These are phyloP conservation scores for Pseudois nayaur DNA, from an alignment of 2,113 vertebrate species.

Conservation along the genomic window DNA sequence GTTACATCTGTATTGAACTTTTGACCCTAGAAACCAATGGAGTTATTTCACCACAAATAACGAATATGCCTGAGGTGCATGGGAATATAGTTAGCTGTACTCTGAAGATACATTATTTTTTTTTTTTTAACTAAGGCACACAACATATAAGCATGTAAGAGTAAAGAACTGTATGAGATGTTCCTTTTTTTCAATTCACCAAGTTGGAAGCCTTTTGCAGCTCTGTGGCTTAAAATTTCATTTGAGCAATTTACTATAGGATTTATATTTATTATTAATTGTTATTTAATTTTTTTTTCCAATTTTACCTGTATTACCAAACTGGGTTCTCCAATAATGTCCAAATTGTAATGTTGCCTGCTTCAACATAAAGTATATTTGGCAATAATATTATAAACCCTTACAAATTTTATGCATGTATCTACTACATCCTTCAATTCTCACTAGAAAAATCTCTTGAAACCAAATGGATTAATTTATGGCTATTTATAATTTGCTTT, in stretches of 20 bases:
- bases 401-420: constrained; percentile 82
- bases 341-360: constrained; percentile 88
- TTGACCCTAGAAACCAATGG: constrained; percentile 77
- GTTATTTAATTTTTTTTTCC: constrained; percentile 79
- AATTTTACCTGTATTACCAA: constrained; percentile 84
- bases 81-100: constrained; percentile 79
- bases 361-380: constrained; percentile 84
- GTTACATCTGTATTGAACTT: constrained; percentile 80
- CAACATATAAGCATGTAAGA: constrained; percentile 78
- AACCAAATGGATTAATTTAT: constrained; percentile 85
- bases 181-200: constrained; percentile 79
- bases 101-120: constrained; percentile 79
- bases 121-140: constrained; percentile 67
- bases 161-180: constrained; percentile 81
- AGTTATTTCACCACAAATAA: constrained; percentile 77
- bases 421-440: constrained; percentile 83
- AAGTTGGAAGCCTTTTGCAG: constrained; percentile 81
- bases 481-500: constrained; percentile 86
- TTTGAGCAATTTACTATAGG: constrained; percentile 82
- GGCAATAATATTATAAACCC: constrained; percentile 82
- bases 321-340: constrained; percentile 83
- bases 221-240: constrained; percentile 84
- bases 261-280: constrained; percentile 81
- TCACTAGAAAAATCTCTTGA: constrained; percentile 81
- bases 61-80: constrained; percentile 78